Evolutionary conservation across 92 coral and sea anemone species (phyloP), one percentile per base, ranked within the genome.

Genomic region (Heliopora coerulea): DNA sequence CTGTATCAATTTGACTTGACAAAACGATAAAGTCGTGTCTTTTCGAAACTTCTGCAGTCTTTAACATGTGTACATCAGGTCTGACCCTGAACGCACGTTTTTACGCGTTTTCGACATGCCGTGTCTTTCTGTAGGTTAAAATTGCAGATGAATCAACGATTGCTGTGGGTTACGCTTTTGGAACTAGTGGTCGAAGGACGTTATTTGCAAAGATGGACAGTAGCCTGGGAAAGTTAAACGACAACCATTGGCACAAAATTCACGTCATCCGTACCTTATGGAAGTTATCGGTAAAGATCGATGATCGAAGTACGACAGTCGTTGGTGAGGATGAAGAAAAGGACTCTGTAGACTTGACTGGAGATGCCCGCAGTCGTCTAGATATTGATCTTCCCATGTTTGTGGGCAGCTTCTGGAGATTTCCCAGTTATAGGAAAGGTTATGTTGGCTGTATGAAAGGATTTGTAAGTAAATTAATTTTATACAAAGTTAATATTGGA

Each of bases 371-470:
- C 29, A 70, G 77, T 70, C 77, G 77, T 52, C 42, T 70, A 41
- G 49, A 70, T 37, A 70, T 70, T 17, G 77, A 70, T 27, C 63
- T 70, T 24, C 77, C 77, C 20, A 52, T 70, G 77, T 70, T 70
- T 54, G 62, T 70, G 52, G 77, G 77, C 31, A 17, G 63, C 40
- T 70, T 54, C 13, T 70, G 77, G 77, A 70, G 77, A 57, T 70
- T 17, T 23, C 77, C 77, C 8, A 29, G 49, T 20, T 70, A 70
- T 26, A 70, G 54, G 52, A 20, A 1, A 7, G 77, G 77, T 13
- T 70, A 52, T 32, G 50, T 70, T 49, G 77, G 77, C 58, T 70
- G 77, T 30, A 70, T 70, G 77, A 70, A 70, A 23, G 77, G 77
- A 52, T 70, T 70, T 54, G 77, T 70, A 70, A 70, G 77, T 70